phyloP scores from a whole-genome alignment of 2,797 vertebrate genomes.

The Geotrypetes seraphini region DNA sequence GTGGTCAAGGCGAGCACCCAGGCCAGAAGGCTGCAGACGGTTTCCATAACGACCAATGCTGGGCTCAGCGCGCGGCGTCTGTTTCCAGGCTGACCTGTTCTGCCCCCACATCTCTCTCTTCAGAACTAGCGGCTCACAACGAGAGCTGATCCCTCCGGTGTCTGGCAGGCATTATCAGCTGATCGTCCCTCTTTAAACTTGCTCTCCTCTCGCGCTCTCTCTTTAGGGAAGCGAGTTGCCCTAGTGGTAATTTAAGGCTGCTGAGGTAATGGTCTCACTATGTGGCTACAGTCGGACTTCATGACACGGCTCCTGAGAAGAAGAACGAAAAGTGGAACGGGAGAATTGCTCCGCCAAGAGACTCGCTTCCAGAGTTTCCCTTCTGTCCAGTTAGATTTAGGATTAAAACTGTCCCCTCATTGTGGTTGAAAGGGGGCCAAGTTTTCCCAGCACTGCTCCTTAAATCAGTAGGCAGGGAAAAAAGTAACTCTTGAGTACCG shows the following conservation, averaged over 20 bases:
- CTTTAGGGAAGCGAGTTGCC: neutral
- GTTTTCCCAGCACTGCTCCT: too few relatives aligned
- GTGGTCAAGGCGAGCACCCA: slow-evolving; percentile 68
- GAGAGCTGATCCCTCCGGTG: slow-evolving; percentile 31
- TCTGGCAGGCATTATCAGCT: slow-evolving; percentile 22
- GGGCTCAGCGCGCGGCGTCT: slow-evolving; percentile 51
- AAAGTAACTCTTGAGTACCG: too few relatives aligned
- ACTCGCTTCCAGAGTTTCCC: too few relatives aligned
- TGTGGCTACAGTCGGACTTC: too few relatives aligned
- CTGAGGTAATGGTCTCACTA: slow-evolving; percentile 3
- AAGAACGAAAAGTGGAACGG: too few relatives aligned
- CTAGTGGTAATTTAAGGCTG: slow-evolving; percentile 7
- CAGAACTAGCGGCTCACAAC: slow-evolving; percentile 65
- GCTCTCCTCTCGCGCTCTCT: too few relatives aligned
- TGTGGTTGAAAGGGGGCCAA: too few relatives aligned
- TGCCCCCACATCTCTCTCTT: slow-evolving; percentile 95
- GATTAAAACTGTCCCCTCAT: too few relatives aligned
- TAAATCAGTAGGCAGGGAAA: too few relatives aligned
- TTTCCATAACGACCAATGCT: slow-evolving; percentile 81
- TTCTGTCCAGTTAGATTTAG: too few relatives aligned
- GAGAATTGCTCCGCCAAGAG: too few relatives aligned
- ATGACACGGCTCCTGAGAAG: too few relatives aligned
- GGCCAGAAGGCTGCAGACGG: slow-evolving; percentile 74
- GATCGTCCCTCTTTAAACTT: neutral
- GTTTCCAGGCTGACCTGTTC: slow-evolving; percentile 56